Percentiles rank a stretch among this genome's conserved stretches.
These are phyloP conservation scores for Myotis planiceps DNA, from an alignment of 2,797 vertebrate genomes.

Conservation along the genomic window DNA sequence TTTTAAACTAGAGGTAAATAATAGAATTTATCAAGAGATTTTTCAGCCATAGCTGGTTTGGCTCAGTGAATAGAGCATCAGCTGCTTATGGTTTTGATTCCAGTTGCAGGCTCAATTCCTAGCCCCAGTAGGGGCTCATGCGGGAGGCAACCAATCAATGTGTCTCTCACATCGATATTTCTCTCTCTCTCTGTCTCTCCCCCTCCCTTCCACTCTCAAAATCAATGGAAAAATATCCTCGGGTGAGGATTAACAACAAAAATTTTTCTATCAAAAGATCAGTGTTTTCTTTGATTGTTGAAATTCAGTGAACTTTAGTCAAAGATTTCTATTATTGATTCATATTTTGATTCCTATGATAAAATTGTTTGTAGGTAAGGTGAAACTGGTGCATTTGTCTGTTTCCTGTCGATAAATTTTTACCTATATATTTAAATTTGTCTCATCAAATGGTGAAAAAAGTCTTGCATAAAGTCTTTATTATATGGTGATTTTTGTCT, in stretches of 20 bases:
- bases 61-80: too few species aligned
- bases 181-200: too few species aligned
- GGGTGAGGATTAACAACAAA: too few species aligned
- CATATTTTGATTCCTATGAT: neutral
- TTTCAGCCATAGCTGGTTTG: too few species aligned
- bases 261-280: neutral
- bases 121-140: too few species aligned
- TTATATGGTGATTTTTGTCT: conserved; percentile 8
- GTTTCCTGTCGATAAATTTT: neutral
- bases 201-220: too few species aligned
- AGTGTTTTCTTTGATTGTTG: neutral
- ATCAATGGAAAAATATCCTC: too few species aligned
- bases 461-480: neutral
- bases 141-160: too few species aligned
- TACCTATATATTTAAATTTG: neutral
- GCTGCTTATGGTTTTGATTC: too few species aligned
- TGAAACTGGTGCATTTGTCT: neutral
- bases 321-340: neutral
- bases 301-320: conserved; percentile 2
- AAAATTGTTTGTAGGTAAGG: neutral
- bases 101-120: too few species aligned
- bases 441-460: neutral
- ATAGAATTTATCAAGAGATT: neutral
- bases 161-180: too few species aligned
- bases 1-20: neutral